These are phyloP conservation scores for Paraescarpia echinospica DNA, from an alignment of 1,140 invertebrate genomes.

Conservation along the genomic window DNA sequence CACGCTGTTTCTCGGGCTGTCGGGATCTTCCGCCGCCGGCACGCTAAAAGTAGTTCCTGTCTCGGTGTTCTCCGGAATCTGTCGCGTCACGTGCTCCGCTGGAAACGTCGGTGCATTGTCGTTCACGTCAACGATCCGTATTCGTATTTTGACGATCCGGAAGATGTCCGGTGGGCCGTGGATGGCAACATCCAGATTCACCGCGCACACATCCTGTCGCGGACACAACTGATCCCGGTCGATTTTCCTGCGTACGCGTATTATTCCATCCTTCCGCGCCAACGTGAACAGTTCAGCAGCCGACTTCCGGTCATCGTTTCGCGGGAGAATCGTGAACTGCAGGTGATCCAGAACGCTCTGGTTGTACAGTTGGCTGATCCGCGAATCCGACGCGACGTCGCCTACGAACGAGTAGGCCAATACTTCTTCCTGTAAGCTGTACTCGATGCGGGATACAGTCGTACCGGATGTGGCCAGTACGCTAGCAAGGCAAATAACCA, in stretches of 20 bases:
- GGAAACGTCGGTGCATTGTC: conserved; percentile 29
- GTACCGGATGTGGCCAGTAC: neutral
- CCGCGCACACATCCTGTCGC: conserved; percentile 6
- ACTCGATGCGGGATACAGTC: neutral
- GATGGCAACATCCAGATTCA: conserved; percentile 19
- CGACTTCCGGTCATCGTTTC: neutral
- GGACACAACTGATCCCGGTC: conserved; percentile 29
- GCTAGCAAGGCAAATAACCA: neutral
- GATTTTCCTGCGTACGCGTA: conserved; percentile 15
- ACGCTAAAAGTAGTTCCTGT: conserved; percentile 28
- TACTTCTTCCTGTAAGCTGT: neutral
- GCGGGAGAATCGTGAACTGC: neutral
- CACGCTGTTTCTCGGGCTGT: conserved; percentile 21
- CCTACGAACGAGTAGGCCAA: neutral
- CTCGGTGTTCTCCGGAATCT: conserved; percentile 20
- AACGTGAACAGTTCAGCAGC: neutral
- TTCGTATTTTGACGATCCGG: conserved; percentile 22
- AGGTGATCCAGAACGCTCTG: neutral
- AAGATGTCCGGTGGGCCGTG: conserved; percentile 20
- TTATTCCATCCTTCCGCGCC: neutral
- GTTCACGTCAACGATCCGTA: conserved; percentile 28
- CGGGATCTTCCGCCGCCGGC: conserved; percentile 34
- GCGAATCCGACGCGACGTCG: neutral
- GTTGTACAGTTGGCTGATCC: neutral
- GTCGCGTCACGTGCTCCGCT: neutral